Base-by-base conservation (phyloP, 2,113 vertebrate species). In the Perca fluviatilis region DNA sequence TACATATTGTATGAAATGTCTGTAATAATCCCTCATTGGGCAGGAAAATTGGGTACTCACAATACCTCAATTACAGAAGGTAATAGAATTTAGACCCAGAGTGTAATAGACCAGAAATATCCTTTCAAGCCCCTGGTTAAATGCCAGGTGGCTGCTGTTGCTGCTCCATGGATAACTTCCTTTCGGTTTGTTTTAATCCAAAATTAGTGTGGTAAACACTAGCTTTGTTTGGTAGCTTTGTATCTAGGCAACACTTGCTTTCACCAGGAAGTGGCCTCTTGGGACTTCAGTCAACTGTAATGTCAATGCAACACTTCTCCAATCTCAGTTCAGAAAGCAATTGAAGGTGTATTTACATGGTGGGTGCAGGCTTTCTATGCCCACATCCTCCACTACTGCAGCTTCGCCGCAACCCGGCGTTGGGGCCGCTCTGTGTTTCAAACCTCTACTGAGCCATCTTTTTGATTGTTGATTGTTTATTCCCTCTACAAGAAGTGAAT, bases 361-460 rank as follows among this genome's bases (percentile, higher is more conserved):
- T 36, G 65, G 66, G n/a, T 12, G 46, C 43, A 62, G 18, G 3
- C n/a, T 57, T 53, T 61, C 43, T 4, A 4, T 60, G 58, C 69
- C 58, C 46, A 27, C 73, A 49, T 25, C 9, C 30, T 50, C 40
- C 61, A 15, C 23, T 2, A 1, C 27, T 15, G 58, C 47, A 30
- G 30, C 46, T 23, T 16, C 10, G 0, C 50, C 2, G 0, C 47
- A 43, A 61, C 19, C 58, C 5, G 0, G 23, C 7, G 1, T 68
- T 46, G 13, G 47, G 54, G 33, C 53, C 14, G 15, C 30, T 30
- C n/a, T 21, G 33, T 6, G 40, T 43, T 83, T 77, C 30, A 1
- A 82, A 57, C 79, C 18, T 43, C 51, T 46, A 16, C 61, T 21
- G 73, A 91, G 88, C 85, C 72, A 88, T 89, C 83, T 67, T 33